These are phyloP conservation scores for Lottia gigantea DNA, from an alignment of 2,888 invertebrate species.

Conservation along the genomic window DNA sequence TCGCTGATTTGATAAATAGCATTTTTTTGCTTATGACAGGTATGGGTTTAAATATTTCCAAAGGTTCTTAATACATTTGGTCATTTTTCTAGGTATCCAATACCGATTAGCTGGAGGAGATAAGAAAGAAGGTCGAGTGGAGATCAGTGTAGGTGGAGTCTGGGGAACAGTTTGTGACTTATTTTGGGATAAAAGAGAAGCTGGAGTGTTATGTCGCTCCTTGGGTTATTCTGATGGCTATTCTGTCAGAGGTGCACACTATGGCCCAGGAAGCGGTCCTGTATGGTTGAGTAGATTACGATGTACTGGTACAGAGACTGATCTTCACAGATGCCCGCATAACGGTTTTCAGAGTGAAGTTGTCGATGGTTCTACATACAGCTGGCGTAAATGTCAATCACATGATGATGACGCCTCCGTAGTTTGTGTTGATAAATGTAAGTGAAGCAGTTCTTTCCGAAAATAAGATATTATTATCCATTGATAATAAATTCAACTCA, in stretches of 20 bases:
- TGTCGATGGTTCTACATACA: conserved; percentile 26
- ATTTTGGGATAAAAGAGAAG: conserved; percentile 77
- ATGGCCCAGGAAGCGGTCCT: conserved; percentile 52
- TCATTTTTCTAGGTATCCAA: conserved; percentile 43
- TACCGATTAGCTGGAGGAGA: conserved; percentile 45
- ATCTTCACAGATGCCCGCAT: conserved; percentile 52
- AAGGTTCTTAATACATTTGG: too few relatives aligned
- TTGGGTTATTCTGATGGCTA: conserved; percentile 52
- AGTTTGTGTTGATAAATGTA: conserved; percentile 53
- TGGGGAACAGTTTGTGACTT: conserved; percentile 83
- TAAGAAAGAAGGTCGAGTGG: conserved; percentile 68
- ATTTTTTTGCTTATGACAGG: too few relatives aligned
- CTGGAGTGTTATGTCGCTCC: conserved; percentile 72
- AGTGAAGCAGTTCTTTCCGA: conserved; percentile 22
- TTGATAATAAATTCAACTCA: too few relatives aligned
- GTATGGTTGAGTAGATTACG: conserved; percentile 60
- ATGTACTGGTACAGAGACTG: conserved; percentile 49
- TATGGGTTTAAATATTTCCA: too few relatives aligned
- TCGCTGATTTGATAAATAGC: too few relatives aligned
- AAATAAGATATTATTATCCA: too few relatives aligned
- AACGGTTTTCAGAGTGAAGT: conserved; percentile 47
- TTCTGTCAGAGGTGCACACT: conserved; percentile 37
- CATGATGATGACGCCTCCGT: conserved; percentile 56
- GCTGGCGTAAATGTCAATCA: conserved; percentile 42
- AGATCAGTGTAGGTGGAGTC: conserved; percentile 77